phyloP scores from a whole-genome alignment of 2,113 vertebrate species.

The Bufo bufo region DNA sequence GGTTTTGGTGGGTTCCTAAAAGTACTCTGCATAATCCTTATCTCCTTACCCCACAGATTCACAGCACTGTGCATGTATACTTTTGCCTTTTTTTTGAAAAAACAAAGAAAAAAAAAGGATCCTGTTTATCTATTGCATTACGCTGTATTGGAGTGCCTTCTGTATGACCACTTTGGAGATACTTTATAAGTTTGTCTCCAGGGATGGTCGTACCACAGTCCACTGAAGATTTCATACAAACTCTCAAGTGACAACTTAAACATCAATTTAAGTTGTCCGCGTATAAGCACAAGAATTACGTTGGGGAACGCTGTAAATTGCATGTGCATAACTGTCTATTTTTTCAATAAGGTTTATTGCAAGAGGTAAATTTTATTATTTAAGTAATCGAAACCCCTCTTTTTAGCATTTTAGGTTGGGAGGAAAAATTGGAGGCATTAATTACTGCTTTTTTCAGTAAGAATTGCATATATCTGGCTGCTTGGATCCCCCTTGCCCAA shows the following conservation, averaged over 20 bases:
- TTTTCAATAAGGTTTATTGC: constrained; percentile 88
- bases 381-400: constrained; percentile 78
- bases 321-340: constrained; percentile 87
- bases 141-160: constrained; percentile 97
- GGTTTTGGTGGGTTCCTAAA: constrained; percentile 95
- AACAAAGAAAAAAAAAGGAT: constrained; percentile 76
- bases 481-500: constrained; percentile 82
- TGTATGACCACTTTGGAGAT: constrained; percentile 86
- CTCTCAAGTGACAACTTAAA: constrained; percentile 66
- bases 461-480: constrained; percentile 83
- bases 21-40: constrained; percentile 35
- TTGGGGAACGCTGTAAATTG: constrained; percentile 80
- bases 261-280: constrained; percentile 65
- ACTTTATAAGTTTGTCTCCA: constrained; percentile 74
- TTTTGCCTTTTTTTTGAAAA: constrained; percentile 82
- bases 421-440: constrained; percentile 80
- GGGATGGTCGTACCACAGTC: constrained; percentile 71
- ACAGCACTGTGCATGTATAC: constrained; percentile 93
- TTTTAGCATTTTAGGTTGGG: constrained; percentile 78
- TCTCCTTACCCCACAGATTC: constrained; percentile 65
- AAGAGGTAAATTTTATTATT: constrained; percentile 80
- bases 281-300: constrained; percentile 82
- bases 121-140: constrained; percentile 86
- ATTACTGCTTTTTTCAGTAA: constrained; percentile 74
- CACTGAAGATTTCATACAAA: constrained; percentile 67